Percentiles rank a stretch among this genome's conserved stretches.
phyloP scores from a whole-genome alignment of 2,113 vertebrate genomes.

The Brachypteracias leptosomus region DNA sequence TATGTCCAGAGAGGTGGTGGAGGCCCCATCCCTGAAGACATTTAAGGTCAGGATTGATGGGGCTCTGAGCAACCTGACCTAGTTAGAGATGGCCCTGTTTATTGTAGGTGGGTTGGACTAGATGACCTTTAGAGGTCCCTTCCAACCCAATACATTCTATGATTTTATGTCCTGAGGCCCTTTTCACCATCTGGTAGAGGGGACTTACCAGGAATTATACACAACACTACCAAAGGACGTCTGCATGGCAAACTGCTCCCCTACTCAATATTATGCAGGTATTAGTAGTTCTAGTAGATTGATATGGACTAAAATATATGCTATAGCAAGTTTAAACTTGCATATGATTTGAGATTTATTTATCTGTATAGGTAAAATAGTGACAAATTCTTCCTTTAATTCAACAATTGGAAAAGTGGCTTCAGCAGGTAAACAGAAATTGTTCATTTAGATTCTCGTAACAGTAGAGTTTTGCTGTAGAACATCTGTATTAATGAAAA shows the following conservation, averaged over 20 bases:
- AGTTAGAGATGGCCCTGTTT: no score
- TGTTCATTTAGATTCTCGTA: not conserved
- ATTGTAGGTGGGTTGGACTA: no score
- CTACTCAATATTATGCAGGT: not conserved
- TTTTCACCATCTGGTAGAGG: not conserved
- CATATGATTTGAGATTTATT: no score
- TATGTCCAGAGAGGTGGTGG: not conserved
- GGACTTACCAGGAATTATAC: not conserved
- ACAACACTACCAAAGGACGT: not conserved
- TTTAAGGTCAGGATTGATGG: no score
- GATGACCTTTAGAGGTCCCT: no score
- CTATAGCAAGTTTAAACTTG: not conserved
- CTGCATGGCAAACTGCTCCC: not conserved
- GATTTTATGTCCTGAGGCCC: not conserved
- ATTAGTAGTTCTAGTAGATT: not conserved
- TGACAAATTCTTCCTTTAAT: not conserved
- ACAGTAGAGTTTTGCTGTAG: not conserved
- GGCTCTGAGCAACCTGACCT: no score
- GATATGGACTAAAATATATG: not conserved
- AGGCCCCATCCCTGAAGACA: no score
- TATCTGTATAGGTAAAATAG: not conserved
- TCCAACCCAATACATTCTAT: no score
- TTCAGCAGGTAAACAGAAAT: not conserved
- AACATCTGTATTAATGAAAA: not conserved
- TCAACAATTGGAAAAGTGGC: not conserved